Evolutionary conservation across 2,113 vertebrate genomes (phyloP).

Genomic region (Scolopax mira): DNA sequence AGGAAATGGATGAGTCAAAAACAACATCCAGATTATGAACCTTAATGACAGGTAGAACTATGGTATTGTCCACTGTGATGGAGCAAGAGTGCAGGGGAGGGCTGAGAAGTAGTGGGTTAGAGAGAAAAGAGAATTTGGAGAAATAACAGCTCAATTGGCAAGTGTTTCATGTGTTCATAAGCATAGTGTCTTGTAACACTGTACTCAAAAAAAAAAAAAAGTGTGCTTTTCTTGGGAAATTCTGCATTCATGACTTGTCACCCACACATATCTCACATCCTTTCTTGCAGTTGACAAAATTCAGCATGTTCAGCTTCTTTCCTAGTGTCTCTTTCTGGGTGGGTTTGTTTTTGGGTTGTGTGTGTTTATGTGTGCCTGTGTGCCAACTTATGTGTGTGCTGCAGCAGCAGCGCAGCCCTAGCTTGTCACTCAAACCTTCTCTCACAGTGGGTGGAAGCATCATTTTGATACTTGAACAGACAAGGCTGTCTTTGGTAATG

Average conservation of each 20-base stretch:
- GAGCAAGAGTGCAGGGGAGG: not conserved
- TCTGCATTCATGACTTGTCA: slow-evolving; percentile 7
- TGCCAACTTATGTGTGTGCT: not conserved
- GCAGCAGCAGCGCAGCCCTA: not conserved
- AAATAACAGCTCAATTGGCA: not conserved
- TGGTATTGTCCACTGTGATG: not conserved
- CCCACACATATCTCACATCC: slow-evolving; percentile 5
- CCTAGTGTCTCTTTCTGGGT: not conserved
- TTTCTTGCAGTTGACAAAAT: slow-evolving; percentile 36
- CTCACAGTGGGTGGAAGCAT: not conserved
- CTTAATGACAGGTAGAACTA: not conserved
- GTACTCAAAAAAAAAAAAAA: not conserved
- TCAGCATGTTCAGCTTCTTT: not conserved
- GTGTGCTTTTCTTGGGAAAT: not conserved
- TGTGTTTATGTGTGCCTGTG: slow-evolving; percentile 10
- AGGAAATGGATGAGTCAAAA: not conserved
- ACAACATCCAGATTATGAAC: not conserved
- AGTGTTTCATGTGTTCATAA: not conserved
- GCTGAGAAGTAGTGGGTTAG: not conserved
- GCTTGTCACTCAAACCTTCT: slow-evolving; percentile 2
- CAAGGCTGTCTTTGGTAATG: not conserved
- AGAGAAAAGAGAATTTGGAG: not conserved
- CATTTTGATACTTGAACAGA: not conserved
- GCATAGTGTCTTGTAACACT: not conserved
- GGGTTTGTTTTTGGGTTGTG: slow-evolving; percentile 11